These are phyloP conservation scores for Latrodectus hesperus DNA, from an alignment of 2,888 invertebrate genomes.

Conservation along the genomic window DNA sequence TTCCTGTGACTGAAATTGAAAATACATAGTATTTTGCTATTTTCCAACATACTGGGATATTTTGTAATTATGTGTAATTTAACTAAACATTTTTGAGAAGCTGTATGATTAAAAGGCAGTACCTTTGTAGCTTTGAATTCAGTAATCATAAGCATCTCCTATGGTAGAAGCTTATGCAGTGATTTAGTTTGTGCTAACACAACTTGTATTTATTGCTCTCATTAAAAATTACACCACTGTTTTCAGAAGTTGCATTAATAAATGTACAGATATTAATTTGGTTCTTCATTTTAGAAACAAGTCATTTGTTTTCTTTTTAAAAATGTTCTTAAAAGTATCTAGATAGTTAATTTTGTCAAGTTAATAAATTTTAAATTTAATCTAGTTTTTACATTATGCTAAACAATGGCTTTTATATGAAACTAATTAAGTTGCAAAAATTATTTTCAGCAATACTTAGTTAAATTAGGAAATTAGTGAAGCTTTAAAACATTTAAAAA, in stretches of 20 bases:
- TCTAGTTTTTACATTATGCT: too few relatives aligned
- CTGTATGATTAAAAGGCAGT: background rate
- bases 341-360: too few relatives aligned
- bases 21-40: background rate
- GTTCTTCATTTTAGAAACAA: background rate
- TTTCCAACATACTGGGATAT: background rate
- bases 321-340: too few relatives aligned
- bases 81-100: background rate
- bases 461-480: too few relatives aligned
- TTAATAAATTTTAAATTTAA: too few relatives aligned
- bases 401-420: too few relatives aligned
- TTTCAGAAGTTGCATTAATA: constrained; percentile 53
- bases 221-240: constrained; percentile 8
- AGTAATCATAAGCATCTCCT: constrained; percentile 50
- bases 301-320: too few relatives aligned
- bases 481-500: too few relatives aligned
- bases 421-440: too few relatives aligned
- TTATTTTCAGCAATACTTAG: too few relatives aligned
- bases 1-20: background rate
- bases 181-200: constrained; percentile 36
- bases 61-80: background rate
- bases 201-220: constrained; percentile 56
- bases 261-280: constrained; percentile 24
- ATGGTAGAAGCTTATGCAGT: constrained; percentile 63
- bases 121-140: constrained; percentile 12